A percentile compares a stretch with the other conserved stretches of the same genome.
Evolutionary conservation across 2,888 invertebrate species (phyloP).

Genomic region (Eucera pruinosa): DNA sequence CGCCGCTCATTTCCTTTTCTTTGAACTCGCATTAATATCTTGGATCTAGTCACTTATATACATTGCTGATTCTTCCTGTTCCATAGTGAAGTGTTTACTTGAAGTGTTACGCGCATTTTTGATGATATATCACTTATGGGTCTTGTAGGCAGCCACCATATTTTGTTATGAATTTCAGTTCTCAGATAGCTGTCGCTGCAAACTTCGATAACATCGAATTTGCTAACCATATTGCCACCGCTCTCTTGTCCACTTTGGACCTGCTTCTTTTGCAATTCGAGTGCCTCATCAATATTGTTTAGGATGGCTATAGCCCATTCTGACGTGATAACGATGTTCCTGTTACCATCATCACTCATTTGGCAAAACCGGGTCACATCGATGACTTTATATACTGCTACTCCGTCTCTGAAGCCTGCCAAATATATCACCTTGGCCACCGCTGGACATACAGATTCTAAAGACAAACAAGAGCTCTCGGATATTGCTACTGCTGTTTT

Average conservation of each 20-base stretch:
- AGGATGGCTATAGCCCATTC: not conserved
- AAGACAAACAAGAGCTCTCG: not conserved
- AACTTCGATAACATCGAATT: not conserved
- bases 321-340: not conserved
- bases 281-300: not conserved
- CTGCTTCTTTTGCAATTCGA: not conserved
- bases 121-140: not conserved
- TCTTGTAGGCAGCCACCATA: not conserved
- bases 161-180: not conserved
- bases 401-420: not conserved
- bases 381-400: not conserved
- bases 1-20: too few relatives aligned
- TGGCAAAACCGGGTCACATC: not conserved
- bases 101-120: not conserved
- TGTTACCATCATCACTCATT: slow-evolving; percentile 10
- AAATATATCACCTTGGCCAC: not conserved
- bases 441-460: not conserved
- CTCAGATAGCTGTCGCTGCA: not conserved
- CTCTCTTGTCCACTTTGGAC: not conserved
- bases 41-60: not conserved
- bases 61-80: not conserved
- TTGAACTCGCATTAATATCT: not conserved
- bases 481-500: not conserved
- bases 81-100: not conserved
- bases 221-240: not conserved